A percentile compares a stretch with the other conserved stretches of the same genome.
Evolutionary conservation across 2,113 vertebrate genomes (phyloP).

Genomic region (Semnopithecus entellus): DNA sequence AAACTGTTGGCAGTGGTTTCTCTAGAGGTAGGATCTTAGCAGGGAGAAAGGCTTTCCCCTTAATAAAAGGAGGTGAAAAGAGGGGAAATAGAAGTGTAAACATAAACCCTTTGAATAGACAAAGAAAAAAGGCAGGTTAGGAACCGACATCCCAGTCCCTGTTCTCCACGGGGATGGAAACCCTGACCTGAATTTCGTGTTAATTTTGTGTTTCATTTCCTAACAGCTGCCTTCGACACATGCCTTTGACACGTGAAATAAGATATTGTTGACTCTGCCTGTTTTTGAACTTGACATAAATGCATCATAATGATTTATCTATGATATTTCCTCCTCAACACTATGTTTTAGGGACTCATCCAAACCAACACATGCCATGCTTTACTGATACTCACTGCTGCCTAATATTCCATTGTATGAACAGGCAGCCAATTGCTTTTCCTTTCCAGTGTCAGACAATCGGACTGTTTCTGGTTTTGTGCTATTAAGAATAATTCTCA

Average conservation of each 20-base stretch:
- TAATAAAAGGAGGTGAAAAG: not conserved
- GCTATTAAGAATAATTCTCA: not conserved
- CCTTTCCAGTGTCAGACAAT: accelerated
- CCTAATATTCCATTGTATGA: accelerated
- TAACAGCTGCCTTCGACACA: not conserved
- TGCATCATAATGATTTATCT: not conserved
- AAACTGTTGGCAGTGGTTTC: not conserved
- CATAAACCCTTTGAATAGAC: not conserved
- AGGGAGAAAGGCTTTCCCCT: not conserved
- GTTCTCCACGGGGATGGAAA: not conserved
- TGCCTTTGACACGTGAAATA: not conserved
- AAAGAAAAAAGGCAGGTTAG: not conserved
- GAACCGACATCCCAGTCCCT: conserved; percentile 39
- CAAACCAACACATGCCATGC: accelerated
- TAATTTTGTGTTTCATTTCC: not conserved
- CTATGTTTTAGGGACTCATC: not conserved
- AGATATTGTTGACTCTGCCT: accelerated
- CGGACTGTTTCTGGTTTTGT: not conserved
- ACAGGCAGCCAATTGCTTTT: accelerated
- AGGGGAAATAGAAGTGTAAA: not conserved
- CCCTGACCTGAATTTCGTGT: not conserved
- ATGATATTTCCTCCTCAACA: not conserved
- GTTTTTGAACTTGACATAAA: not conserved
- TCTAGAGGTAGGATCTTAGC: not conserved
- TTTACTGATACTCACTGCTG: not conserved